These are phyloP conservation scores for Aspidiotus destructor DNA, from an alignment of 2,888 invertebrate genomes.

Conservation along the genomic window DNA sequence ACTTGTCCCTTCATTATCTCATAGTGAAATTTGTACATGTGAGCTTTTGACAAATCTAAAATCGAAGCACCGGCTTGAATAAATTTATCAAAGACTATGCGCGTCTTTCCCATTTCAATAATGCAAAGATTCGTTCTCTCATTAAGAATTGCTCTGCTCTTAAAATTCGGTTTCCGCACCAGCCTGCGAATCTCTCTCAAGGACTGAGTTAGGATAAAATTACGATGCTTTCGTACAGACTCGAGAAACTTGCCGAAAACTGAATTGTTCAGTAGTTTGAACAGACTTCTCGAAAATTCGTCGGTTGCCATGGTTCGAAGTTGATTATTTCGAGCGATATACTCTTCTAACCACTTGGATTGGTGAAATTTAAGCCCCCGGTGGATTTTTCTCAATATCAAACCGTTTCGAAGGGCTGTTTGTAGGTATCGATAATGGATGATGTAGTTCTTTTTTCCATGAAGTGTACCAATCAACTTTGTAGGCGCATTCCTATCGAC, in stretches of 20 bases:
- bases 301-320: slow-evolving; percentile 37
- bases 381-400: slow-evolving; percentile 38
- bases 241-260: slow-evolving; percentile 40
- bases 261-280: slow-evolving; percentile 42
- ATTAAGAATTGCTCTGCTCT: background rate
- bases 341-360: slow-evolving; percentile 4
- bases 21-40: slow-evolving; percentile 14
- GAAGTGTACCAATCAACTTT: slow-evolving; percentile 38
- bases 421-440: background rate
- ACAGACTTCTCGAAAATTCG: slow-evolving; percentile 42
- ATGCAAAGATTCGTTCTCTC: background rate
- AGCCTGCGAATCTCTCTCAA: too few species aligned
- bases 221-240: background rate
- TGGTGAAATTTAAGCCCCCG: slow-evolving; percentile 22
- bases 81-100: background rate
- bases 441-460: slow-evolving; percentile 1
- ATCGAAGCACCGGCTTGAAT: slow-evolving; percentile 1
- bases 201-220: background rate
- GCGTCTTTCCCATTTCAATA: background rate
- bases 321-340: slow-evolving; percentile 12
- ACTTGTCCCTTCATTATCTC: background rate
- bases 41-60: background rate
- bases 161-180: background rate
- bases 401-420: slow-evolving; percentile 38
- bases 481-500: slow-evolving; percentile 21